A percentile compares a stretch with the other conserved stretches of the same genome.
These are phyloP conservation scores for Cichladusa arquata DNA, from an alignment of 2,113 vertebrate genomes.

Conservation along the genomic window DNA sequence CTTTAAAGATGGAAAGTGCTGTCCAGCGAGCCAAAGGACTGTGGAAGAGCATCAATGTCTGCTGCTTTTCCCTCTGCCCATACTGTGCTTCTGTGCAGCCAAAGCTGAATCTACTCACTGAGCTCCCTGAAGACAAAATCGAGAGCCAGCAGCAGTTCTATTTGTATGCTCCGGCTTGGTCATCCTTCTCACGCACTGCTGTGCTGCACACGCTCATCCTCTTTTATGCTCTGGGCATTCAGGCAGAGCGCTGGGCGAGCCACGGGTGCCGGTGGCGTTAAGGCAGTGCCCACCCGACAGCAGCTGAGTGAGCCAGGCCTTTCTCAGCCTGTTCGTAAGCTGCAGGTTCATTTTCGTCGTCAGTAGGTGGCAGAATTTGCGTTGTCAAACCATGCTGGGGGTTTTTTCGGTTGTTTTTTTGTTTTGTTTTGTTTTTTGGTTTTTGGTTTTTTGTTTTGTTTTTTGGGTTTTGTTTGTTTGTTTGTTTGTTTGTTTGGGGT, in stretches of 20 bases:
- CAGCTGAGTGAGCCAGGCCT: not conserved
- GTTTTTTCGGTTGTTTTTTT: not conserved
- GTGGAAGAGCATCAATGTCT: not conserved
- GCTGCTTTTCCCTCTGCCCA: not conserved
- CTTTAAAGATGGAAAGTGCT: not conserved
- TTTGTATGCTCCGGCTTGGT: not conserved
- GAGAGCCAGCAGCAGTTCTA: not conserved
- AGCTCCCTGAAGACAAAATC: not conserved
- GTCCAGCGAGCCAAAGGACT: not conserved
- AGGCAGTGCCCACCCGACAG: fast-evolving
- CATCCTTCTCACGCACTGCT: not conserved
- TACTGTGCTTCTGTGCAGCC: not conserved
- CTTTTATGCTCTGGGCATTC: not conserved
- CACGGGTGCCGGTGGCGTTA: fast-evolving
- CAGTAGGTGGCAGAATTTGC: conserved; percentile 74
- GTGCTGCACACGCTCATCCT: not conserved
- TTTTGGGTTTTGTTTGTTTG: too few species aligned
- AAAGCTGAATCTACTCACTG: not conserved
- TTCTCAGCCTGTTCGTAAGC: not conserved
- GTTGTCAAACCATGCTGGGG: conserved; percentile 49
- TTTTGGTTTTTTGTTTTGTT: too few species aligned
- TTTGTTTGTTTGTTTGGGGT: too few species aligned
- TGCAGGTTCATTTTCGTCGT: conserved; percentile 25
- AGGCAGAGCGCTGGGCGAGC: not conserved
- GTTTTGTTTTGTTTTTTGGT: not conserved